Conservation (phyloP, 1,140 invertebrate genomes). For the Drosophila cardini region DNA sequence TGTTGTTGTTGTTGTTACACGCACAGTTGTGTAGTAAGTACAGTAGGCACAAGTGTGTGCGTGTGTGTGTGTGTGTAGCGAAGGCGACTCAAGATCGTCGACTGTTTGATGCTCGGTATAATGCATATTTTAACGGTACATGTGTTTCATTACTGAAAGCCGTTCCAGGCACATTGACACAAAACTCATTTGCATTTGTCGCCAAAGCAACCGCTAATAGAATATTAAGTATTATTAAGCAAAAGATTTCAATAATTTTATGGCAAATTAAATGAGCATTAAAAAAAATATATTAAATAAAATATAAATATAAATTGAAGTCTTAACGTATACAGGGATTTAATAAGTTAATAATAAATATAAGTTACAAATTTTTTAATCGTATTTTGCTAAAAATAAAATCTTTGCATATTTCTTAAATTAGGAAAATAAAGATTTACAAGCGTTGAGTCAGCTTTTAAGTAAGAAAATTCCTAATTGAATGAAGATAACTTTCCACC, state of each 20-base stretch:
- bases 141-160: constrained; percentile 9
- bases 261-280: not conserved
- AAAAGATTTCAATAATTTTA: constrained; percentile 8
- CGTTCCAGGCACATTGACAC: constrained; percentile 20
- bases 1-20: constrained; percentile 46
- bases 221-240: not conserved
- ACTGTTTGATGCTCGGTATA: constrained; percentile 4
- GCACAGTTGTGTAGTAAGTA: constrained; percentile 14
- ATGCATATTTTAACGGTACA: constrained; percentile 16
- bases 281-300: not conserved
- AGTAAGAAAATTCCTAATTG: no score
- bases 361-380: no score
- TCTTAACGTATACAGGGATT: no score
- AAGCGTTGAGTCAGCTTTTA: no score
- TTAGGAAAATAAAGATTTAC: no score
- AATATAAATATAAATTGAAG: not conserved
- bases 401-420: no score
- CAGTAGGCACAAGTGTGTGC: constrained; percentile 1
- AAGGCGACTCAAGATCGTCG: constrained; percentile 12
- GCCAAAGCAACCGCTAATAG: not conserved
- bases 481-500: no score
- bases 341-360: no score
- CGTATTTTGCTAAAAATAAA: no score
- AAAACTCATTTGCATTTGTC: constrained; percentile 15
- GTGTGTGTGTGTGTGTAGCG: constrained; percentile 3